Evolutionary conservation across 2,888 invertebrate species (phyloP), one percentile per base, ranked within the genome.

Genomic region (Cryptocheilus praepositus): DNA sequence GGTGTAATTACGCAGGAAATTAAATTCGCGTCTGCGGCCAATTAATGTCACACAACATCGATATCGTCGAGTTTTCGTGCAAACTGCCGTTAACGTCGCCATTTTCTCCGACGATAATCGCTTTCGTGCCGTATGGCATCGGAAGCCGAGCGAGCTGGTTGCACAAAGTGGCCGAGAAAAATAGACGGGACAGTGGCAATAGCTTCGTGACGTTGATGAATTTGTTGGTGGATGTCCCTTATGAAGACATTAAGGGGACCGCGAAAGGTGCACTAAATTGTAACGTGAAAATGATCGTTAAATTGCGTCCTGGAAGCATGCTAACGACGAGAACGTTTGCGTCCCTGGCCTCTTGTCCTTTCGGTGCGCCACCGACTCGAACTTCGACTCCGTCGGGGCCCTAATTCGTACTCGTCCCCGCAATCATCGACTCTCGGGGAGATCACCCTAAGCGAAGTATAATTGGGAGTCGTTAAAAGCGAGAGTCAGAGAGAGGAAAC

Each of bases 361-460:
- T 22, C 45, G 52, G 46, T 4, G 18, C 52, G 16, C 43, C 25
- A 49, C 22, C 44, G 55, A 28, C 49, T 62, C 21, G 57, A 65
- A 67, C 61, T 67, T 63, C 44, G 46, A 54, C 51, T 49, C 60
- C 54, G 28, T 55, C 21, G 52, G 36, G 36, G 36, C 36, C 59
- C 61, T 71, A 70, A 76, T 76, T 75, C 66, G 61, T 58, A 56
- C 61, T 65, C 59, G 73, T 73, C 69, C 64, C 63, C 46, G 67
- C 67, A 54, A 71, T 69, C 74, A 61, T 71, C 71, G 62, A 68
- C 64, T 69, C 64, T 44, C 53, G 18, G 49, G n/a, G 63, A 61
- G 57, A 80, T 81, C 78, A 77, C 70, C 76, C 81, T 81, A 79
- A 83, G 77, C 79, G 78, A 74, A 79, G 60, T 82, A 81, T 82